A percentile compares a stretch with the other conserved stretches of the same genome.
Conservation (phyloP, 2,888 invertebrate species). For the Drosophila seclusa region DNA sequence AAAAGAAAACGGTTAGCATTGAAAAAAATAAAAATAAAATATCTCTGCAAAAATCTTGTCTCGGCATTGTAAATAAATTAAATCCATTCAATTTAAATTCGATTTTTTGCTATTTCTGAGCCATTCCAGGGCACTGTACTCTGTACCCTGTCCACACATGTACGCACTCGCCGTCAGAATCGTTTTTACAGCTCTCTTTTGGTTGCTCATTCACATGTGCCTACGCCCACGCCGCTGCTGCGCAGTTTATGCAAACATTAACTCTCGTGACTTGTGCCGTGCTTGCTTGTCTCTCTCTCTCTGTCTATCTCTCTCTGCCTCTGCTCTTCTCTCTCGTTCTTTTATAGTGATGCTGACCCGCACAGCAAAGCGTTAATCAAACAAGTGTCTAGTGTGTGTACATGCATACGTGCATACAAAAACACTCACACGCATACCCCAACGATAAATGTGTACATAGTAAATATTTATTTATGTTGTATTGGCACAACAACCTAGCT, state of each 20-base stretch:
- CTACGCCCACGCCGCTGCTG: conserved; percentile 56
- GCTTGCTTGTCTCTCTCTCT: conserved; percentile 2
- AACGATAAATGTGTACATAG: conserved; percentile 1
- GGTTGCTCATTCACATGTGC: conserved; percentile 32
- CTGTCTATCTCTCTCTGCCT: background rate
- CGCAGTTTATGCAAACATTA: conserved; percentile 61
- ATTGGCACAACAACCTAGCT: conserved; percentile 42
- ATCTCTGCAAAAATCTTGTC: background rate
- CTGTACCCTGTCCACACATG: background rate
- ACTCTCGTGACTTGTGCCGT: conserved; percentile 41
- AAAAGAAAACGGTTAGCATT: background rate
- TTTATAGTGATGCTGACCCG: conserved; percentile 39
- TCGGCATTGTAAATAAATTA: background rate
- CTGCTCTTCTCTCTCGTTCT: background rate
- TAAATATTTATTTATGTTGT: conserved; percentile 26
- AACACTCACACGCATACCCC: background rate
- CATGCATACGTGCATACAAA: conserved; percentile 13
- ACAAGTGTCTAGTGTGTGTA: conserved; percentile 64
- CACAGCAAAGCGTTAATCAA: conserved; percentile 54
- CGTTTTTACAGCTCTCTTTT: conserved; percentile 17
- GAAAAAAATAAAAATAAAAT: background rate
- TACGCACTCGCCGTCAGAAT: background rate
- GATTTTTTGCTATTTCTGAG: background rate
- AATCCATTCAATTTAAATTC: background rate
- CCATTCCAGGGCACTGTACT: conserved; percentile 9